phyloP scores from a whole-genome alignment of 2,113 vertebrate species.

The Bubo scandiacus region DNA sequence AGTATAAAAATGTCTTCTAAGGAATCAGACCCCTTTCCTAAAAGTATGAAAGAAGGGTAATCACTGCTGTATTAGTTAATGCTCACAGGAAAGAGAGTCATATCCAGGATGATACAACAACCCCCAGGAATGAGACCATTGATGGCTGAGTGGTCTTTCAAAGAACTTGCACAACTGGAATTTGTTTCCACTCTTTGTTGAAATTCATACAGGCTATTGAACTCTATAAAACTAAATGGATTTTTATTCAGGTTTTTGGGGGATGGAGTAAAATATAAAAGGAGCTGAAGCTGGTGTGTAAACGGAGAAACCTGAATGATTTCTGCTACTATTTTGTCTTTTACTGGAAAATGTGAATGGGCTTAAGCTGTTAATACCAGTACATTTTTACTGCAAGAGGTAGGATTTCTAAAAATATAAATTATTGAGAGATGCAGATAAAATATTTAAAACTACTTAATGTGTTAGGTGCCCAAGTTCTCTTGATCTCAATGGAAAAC shows the following conservation, averaged over 20 bases:
- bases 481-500: constrained; percentile 44
- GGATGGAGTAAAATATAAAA: neutral
- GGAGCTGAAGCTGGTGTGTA: neutral
- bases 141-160: neutral
- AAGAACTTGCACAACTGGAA: neutral
- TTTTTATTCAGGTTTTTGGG: constrained; percentile 1
- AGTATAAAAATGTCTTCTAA: neutral
- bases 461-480: constrained; percentile 20
- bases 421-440: constrained; percentile 58
- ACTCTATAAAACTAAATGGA: neutral
- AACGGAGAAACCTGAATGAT: neutral
- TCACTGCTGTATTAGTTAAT: neutral
- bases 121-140: neutral
- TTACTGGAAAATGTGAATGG: neutral
- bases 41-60: neutral
- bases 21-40: neutral
- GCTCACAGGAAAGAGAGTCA: neutral
- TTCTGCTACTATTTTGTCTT: constrained; percentile 23
- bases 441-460: constrained; percentile 65
- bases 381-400: constrained; percentile 32
- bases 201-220: neutral
- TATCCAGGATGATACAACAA: neutral
- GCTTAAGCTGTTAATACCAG: constrained; percentile 17
- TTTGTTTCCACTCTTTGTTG: neutral
- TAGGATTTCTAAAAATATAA: constrained; percentile 58